Percentiles rank a stretch among this genome's conserved stretches.
Evolutionary conservation across 37 sponge, comb jelly and placozoan genomes (phyloP).

Genomic region (Haliclona indistincta): DNA sequence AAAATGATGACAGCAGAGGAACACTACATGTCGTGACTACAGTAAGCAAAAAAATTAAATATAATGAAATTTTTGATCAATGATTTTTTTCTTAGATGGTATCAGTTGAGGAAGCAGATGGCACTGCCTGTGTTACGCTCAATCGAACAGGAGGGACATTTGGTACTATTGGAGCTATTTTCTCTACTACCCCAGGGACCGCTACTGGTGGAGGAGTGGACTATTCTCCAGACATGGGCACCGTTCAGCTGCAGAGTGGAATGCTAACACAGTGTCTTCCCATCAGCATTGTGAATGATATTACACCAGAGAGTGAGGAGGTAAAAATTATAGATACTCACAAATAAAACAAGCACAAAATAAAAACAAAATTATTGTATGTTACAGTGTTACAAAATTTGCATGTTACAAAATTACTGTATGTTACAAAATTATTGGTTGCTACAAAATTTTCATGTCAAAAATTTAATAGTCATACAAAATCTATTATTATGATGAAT

Average conservation of each 20-base stretch:
- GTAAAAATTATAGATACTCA: slow-evolving; percentile 11
- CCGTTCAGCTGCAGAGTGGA: slow-evolving; percentile 17
- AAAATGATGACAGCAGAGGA: slow-evolving; percentile 76
- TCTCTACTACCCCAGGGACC: slow-evolving; percentile 15
- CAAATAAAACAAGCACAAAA: too few species aligned
- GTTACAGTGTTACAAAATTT: too few species aligned
- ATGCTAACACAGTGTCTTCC: not conserved
- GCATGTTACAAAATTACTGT: not conserved
- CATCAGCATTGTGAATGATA: slow-evolving; percentile 70
- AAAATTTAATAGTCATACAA: too few species aligned
- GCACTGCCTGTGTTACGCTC: slow-evolving; percentile 28
- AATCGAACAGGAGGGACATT: slow-evolving; percentile 55
- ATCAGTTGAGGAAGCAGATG: slow-evolving; percentile 48
- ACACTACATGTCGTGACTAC: slow-evolving; percentile 39
- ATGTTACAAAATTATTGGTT: too few species aligned
- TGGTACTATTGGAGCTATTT: slow-evolving; percentile 62
- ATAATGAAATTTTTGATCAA: not conserved
- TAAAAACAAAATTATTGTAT: too few species aligned
- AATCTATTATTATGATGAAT: too few species aligned
- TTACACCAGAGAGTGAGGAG: slow-evolving; percentile 72
- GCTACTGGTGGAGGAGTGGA: slow-evolving; percentile 50
- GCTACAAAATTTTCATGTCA: too few species aligned
- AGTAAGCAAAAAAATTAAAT: not conserved
- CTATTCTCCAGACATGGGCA: slow-evolving; percentile 29
- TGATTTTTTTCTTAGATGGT: slow-evolving; percentile 4